Evolutionary conservation across 2,888 invertebrate species (phyloP).

Genomic region (Athalia cordata): DNA sequence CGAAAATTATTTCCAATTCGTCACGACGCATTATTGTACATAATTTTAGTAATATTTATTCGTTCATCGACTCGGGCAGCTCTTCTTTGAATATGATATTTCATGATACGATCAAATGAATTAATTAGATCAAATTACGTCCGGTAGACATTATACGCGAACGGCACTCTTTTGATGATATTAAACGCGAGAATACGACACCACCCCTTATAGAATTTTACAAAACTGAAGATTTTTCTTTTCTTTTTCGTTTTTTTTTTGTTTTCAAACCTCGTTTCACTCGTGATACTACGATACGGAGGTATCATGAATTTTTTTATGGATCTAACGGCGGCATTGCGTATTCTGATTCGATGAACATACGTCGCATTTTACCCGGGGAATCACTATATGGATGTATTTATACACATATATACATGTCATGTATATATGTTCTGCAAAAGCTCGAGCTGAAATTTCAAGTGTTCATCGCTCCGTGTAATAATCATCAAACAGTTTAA

Average conservation of each 20-base stretch:
- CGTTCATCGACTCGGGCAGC: too few species aligned
- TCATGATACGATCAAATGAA: too few species aligned
- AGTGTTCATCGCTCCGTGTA: slow-evolving; percentile 31
- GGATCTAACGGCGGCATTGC: slow-evolving; percentile 7
- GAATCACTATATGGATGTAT: background rate
- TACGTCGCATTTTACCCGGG: background rate
- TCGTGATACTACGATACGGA: background rate
- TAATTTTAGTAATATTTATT: too few species aligned
- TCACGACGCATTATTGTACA: too few species aligned
- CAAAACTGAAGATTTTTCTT: too few species aligned
- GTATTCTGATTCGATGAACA: slow-evolving; percentile 39
- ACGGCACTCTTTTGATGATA: too few species aligned
- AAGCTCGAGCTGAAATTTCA: slow-evolving; percentile 28
- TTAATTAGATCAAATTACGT: too few species aligned
- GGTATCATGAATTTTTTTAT: background rate
- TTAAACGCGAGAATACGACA: too few species aligned
- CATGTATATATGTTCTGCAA: background rate
- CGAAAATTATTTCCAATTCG: too few species aligned
- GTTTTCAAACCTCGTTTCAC: background rate
- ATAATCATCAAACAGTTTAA: slow-evolving; percentile 44
- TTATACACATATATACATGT: background rate
- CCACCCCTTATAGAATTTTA: too few species aligned
- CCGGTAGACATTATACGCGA: too few species aligned
- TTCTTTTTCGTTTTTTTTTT: background rate
- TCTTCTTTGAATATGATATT: too few species aligned